Percentiles rank a stretch among this genome's conserved stretches.
These are phyloP conservation scores for Tridacna gigas DNA, from an alignment of 2,888 invertebrate genomes.

Conservation along the genomic window DNA sequence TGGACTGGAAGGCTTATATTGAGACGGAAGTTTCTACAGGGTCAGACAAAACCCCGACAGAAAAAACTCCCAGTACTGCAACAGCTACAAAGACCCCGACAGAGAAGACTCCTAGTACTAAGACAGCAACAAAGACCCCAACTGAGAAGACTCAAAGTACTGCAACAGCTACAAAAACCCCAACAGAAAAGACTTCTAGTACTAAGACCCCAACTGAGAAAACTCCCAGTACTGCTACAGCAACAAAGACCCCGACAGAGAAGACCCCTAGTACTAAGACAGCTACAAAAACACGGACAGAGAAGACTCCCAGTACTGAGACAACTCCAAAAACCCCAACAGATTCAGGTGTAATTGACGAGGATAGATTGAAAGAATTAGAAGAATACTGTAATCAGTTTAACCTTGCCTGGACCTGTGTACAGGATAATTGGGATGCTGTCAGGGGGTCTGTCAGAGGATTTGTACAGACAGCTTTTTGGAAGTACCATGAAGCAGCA, in stretches of 20 bases:
- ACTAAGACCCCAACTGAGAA: neutral
- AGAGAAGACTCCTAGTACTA: neutral
- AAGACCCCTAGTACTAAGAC: neutral
- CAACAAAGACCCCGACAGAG: neutral
- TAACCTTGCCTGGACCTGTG: conserved; percentile 36
- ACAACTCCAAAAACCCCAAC: conserved; percentile 6
- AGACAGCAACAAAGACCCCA: neutral
- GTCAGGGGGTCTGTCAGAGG: neutral
- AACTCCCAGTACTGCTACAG: neutral
- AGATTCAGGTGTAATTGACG: neutral
- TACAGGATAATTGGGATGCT: conserved; percentile 18
- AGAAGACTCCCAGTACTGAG: neutral
- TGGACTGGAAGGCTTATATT: conserved; percentile 45
- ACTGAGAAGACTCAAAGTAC: neutral
- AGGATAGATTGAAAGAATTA: conserved; percentile 20
- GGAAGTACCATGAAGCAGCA: conserved; percentile 30
- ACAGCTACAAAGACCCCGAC: neutral
- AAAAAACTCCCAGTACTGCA: neutral
- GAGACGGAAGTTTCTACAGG: conserved; percentile 16
- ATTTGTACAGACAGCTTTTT: conserved; percentile 23
- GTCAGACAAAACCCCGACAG: neutral
- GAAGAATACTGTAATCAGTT: conserved; percentile 38
- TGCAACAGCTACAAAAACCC: neutral
- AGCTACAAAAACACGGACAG: neutral
- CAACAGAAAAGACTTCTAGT: neutral